Evolutionary conservation across 2,888 invertebrate genomes (phyloP).

Genomic region (Trisateles emortualis): DNA sequence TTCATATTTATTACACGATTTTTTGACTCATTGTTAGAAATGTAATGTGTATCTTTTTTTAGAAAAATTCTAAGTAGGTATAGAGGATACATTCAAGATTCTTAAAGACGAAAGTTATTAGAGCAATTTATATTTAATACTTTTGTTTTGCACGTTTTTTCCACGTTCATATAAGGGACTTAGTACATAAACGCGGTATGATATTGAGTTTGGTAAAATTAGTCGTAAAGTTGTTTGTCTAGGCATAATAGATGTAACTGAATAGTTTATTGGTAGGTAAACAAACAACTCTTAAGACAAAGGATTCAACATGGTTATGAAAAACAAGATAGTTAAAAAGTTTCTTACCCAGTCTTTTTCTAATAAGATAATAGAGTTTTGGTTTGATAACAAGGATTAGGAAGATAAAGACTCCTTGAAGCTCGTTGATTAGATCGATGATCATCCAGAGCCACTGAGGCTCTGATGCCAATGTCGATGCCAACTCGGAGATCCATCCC

Average conservation of each 20-base stretch:
- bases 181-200: too few relatives aligned
- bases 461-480: constrained; percentile 85
- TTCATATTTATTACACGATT: constrained; percentile 17
- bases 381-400: constrained; percentile 90
- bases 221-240: not conserved
- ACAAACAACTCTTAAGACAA: not conserved
- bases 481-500: constrained; percentile 90
- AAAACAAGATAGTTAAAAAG: not conserved
- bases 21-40: constrained; percentile 8
- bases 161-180: too few relatives aligned
- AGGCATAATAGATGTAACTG: too few relatives aligned
- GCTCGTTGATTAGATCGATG: constrained; percentile 89
- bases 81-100: too few relatives aligned
- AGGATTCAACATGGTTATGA: not conserved
- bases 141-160: constrained; percentile 6
- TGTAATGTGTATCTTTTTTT: too few relatives aligned
- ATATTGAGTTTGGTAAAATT: too few relatives aligned
- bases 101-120: too few relatives aligned
- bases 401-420: constrained; percentile 92
- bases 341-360: constrained; percentile 85
- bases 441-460: constrained; percentile 83
- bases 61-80: too few relatives aligned
- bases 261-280: too few relatives aligned
- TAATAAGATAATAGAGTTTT: constrained; percentile 88
- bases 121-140: constrained; percentile 8